Evolutionary conservation across 2,113 vertebrate species (phyloP), one percentile per base, ranked within the genome.

Genomic region (Eulemur rufifrons): DNA sequence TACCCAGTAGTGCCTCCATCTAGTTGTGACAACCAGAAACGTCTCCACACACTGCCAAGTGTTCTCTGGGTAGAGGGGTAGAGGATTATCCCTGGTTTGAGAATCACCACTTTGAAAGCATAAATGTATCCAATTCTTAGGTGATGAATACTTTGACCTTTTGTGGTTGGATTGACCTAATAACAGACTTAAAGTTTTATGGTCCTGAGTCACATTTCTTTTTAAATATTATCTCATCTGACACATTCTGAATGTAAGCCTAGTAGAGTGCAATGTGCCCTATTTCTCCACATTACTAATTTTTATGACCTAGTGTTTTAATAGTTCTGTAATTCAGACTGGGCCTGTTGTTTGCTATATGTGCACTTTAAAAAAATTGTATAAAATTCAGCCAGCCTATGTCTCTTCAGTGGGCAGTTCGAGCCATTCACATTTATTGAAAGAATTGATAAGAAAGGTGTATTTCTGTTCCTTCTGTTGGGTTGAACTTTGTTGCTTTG

Each of bases 231-330:
- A 61, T 64, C 59, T 87, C 37, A n/a, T 73, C 39, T 91, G 47
- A 88, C 25, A 91, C 87, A 95, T 90, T 73, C 61, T 95, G 37
- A 91, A 82, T 83, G 18, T 50, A n/a, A n/a, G 2, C 47, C 54
- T 34, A 54, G 0, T 37, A 50, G 42, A 71, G 20, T 95, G 14
- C 32, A 45, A 29, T 59, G 34, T 73, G 47, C 3, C 6, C 10
- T 29, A 56, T 73, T 81, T 91, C 80, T 88, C 39, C 1, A 13
- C 27, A 73, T 76, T 74, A 63, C 32, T 85, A 29, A 88, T 37
- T 92, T 87, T 95, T 23, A 64, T 96, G 50, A 80, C 23, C 59
- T 66, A 59, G 29, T 86, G 34, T 4, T 56, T 90, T 76, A n/a
- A 42, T 88, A 52, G 3, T 59, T 61, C 21, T 63, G 2, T 74